Percentiles rank a stretch among this genome's conserved stretches.
Conservation (phyloP, 2,113 vertebrate genomes). For the Anarhynchus alexandrinus region DNA sequence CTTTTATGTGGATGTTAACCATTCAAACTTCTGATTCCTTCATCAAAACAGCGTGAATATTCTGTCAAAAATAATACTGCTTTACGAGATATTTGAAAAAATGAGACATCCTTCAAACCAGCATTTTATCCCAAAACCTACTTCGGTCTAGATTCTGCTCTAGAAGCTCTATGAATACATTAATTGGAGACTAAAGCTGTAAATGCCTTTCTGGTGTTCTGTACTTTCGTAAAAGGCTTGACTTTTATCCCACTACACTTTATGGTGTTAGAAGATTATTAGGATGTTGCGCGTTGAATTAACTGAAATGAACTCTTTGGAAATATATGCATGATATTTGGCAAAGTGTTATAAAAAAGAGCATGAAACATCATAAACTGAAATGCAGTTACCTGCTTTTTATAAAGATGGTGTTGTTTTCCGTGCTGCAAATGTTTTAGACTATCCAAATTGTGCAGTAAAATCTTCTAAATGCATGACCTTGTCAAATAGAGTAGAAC, state of each 20-base stretch:
- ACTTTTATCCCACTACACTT: not conserved
- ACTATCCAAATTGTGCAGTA: not conserved
- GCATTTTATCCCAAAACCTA: not conserved
- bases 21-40: not conserved
- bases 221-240: not conserved
- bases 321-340: not conserved
- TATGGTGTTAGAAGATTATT: not conserved
- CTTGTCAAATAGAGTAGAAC: not conserved
- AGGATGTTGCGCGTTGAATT: not conserved
- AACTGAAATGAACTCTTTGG: not conserved
- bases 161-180: not conserved
- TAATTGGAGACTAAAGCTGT: not conserved
- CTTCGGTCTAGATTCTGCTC: not conserved
- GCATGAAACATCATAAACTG: not conserved
- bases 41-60: not conserved
- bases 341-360: not conserved
- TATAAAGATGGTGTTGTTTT: not conserved
- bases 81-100: not conserved
- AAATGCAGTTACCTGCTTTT: not conserved
- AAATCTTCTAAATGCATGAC: not conserved
- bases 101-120: not conserved
- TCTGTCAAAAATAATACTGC: not conserved
- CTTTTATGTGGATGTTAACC: not conserved
- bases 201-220: not conserved
- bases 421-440: not conserved